Conservation (phyloP, 2,888 invertebrate species). For the Eristalis arbustorum region DNA sequence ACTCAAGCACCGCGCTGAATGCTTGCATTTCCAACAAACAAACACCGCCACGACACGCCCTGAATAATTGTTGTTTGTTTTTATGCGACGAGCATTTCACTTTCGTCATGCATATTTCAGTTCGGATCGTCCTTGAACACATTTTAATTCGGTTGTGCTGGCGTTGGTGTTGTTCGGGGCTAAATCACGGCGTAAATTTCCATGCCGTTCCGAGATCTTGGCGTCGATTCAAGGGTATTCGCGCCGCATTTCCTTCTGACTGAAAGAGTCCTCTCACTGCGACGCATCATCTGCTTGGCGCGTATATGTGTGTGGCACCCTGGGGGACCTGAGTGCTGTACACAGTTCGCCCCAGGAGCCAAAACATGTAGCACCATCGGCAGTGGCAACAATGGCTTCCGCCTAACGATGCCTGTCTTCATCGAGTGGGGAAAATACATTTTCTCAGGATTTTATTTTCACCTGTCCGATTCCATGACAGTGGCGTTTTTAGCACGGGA, state of each 20-base stretch:
- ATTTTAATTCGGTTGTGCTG: conserved; percentile 44
- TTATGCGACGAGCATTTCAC: conserved; percentile 12
- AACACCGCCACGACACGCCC: not conserved
- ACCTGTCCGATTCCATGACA: conserved; percentile 60
- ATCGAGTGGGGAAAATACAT: conserved; percentile 45
- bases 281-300: not conserved
- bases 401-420: conserved; percentile 32
- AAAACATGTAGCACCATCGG: conserved; percentile 35
- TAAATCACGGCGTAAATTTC: conserved; percentile 59
- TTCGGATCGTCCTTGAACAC: conserved; percentile 44
- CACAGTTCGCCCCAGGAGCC: conserved; percentile 30
- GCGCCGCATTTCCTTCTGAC: conserved; percentile 18
- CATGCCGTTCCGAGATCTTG: conserved; percentile 40
- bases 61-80: not conserved
- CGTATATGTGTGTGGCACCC: conserved; percentile 7
- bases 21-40: conserved; percentile 3
- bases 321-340: conserved; percentile 35
- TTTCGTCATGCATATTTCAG: conserved; percentile 38
- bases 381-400: conserved; percentile 1
- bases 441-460: conserved; percentile 58
- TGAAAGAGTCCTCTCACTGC: conserved; percentile 33
- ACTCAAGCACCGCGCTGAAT: not conserved
- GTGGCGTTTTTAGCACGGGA: not conserved
- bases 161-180: not conserved
- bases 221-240: conserved; percentile 51